Base-by-base conservation (phyloP, 2,888 invertebrate species). In the Dasysyrphus albostriatus region DNA sequence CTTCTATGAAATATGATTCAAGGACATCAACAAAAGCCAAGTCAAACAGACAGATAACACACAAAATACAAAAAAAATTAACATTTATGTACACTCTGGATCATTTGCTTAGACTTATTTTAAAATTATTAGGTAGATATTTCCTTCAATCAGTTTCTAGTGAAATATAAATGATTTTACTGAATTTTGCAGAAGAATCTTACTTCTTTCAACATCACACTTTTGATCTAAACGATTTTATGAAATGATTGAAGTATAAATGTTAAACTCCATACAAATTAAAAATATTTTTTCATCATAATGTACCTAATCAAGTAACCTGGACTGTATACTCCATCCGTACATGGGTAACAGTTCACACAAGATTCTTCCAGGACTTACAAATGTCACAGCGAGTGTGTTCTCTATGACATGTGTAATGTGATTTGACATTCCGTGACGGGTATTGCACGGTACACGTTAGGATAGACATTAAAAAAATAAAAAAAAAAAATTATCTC, bases 351-450 rank as follows among this genome's bases (percentile, higher is more conserved):
- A 61, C 24, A 82, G 69, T 74, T 77, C 76, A 54, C 58, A 73
- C 34, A 76, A 51, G 39, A 69, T 39, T 69, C 51, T 24, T 51
- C 37, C 32, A 39, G 70, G 69, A 61, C 49, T 70, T 72, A 72
- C 63, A 61, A 73, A 65, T 73, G 61, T 65, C 81, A 77, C 82
- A 77, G 63, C 70, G 39, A 67, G 83, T 83, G 78, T 78, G 82
- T 72, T 82, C 78, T 34, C 70, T 70, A 59, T 87, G 87, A 79
- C 87, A 87, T 87, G 83, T 87, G 87, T 87, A 87, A 83, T 87
- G 72, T 83, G 87, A 87, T 83, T 87, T 87, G 87, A 78, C 83
- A 87, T 87, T 83, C 65, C 87, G 87, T 87, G 87, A 87, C 87
- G 87, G 87, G 87, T 87, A 87, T 87, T 83, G 87, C 87, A 87